Base-by-base conservation (phyloP, 2,888 invertebrate species). In the Erebia epiphron region DNA sequence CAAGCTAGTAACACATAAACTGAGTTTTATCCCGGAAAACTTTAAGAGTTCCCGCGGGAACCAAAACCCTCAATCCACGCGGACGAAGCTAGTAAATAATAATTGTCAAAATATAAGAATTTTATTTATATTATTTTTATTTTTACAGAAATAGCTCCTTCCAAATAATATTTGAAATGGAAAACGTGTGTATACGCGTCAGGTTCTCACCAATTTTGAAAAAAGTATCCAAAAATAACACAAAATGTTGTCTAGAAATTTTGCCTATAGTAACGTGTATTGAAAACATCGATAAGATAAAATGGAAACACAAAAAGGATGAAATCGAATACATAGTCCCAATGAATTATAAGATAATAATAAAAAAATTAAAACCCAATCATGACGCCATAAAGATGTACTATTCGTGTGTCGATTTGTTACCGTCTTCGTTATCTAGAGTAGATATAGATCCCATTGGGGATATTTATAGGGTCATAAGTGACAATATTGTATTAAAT, bases 371-470 rank as follows among this genome's bases (percentile, higher is more conserved):
- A 14, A 63, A 76, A 21, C 70, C 77, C 58, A 62, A 74, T 61
- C 52, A 73, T n/a, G 75, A 81, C 66, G 16, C 35, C 11, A 35
- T 70, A n/a, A 88, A 85, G 75, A 79, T 82, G 1, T 92, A 90
- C 76, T 85, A 92, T 76, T 92, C 92, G 2, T 92, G 92, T 73
- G 86, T 92, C 14, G 92, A 92, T 79, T n/a, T 82, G 87, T 52
- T 74, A 83, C 16, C 75, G 78, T 16, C 71, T n/a, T 67, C 71
- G 76, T 13, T 80, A 79, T 43, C 80, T 21, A 79, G 75, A 49
- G 60, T 79, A 58, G 76, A 82, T 52, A 66, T 80, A 43, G 81
- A 74, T 35, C 7, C 35, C 18, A 82, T 82, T 21, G 85, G 83
- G 18, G 85, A 88, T 75, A 71, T 86, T 2, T 75, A 78, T 54